Base-by-base conservation (phyloP, 2,797 vertebrate species). In the Astyanax mexicanus region DNA sequence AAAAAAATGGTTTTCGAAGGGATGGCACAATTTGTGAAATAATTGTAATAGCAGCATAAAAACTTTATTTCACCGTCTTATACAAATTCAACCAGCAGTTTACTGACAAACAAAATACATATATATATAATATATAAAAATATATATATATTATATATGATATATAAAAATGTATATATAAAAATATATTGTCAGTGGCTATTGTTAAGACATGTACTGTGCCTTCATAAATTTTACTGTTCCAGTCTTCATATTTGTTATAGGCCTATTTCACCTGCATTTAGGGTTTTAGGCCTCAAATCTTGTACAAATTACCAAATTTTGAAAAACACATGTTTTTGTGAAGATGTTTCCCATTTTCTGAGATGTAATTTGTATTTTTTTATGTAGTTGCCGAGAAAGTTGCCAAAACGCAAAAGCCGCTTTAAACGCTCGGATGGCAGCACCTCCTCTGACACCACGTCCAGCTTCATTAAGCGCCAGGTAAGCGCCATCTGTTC, bases 371-470 rank as follows among this genome's bases (percentile, higher is more conserved):
- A 4, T 65, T 11, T 75, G 12, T 68, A 13, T 66, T 17, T 85
- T 21, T 80, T 21, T 80, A 77, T 57, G 25, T 82, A 94, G 93
- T 83, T 94, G 76, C 92, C 92, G 80, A 91, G 93, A 86, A 94
- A 93, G 89, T 84, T 94, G 86, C 92, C 92, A 79, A 94, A 94
- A 69, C 88, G 90, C 38, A 94, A 93, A 83, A 93, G 93, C 69
- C 92, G 93, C 72, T 94, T 94, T 88, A 94, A 94, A 91, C 93
- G 92, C 37, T 94, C 93, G 4, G 93, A 94, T 91, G 93, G 93
- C 79, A 94, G 93, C 87, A 94, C 93, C 0, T 94, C 92, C 15
- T 94, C 93, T 12, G 93, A 94, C 87, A 94, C 93, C 71, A 94
- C 92, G 2, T 94, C 93, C 87, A 94, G 93, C 85, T 92, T 93